These are phyloP conservation scores for Nematolebias whitei DNA, from an alignment of 2,113 vertebrate species.

Conservation along the genomic window DNA sequence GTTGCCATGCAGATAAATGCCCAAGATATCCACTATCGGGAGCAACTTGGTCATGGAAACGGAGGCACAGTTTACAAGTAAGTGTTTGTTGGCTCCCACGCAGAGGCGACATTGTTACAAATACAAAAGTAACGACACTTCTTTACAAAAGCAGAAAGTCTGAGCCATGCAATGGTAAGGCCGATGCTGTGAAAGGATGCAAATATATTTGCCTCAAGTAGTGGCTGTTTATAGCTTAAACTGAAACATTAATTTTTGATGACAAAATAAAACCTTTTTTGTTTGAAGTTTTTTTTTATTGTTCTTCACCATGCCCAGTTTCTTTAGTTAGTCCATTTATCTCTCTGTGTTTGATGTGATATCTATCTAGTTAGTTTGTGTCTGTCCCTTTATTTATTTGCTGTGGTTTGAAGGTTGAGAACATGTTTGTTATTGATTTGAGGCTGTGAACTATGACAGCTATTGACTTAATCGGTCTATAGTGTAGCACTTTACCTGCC, in stretches of 20 bases:
- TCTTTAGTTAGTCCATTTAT: constrained; percentile 38
- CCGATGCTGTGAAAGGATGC: not conserved
- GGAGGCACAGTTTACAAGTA: constrained; percentile 99
- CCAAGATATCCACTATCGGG: constrained; percentile 96
- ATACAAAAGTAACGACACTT: constrained; percentile 7
- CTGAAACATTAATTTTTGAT: constrained; percentile 16
- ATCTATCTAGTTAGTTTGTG: constrained; percentile 57
- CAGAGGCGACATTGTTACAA: constrained; percentile 3
- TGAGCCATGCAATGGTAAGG: constrained; percentile 1
- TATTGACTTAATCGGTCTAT: constrained; percentile 59
- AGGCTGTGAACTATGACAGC: constrained; percentile 73
- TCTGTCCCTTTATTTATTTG: constrained; percentile 68
- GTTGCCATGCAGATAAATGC: constrained; percentile 91
- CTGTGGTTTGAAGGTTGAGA: constrained; percentile 77
- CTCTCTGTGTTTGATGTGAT: constrained; percentile 42
- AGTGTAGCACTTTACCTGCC: constrained; percentile 56
- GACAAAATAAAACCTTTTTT: constrained; percentile 7
- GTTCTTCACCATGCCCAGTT: constrained; percentile 1
- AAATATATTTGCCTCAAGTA: constrained; percentile 2
- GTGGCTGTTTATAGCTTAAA: not conserved
- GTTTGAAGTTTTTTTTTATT: not conserved
- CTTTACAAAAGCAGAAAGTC: not conserved
- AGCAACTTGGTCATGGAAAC: constrained; percentile 97
- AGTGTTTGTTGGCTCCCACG: constrained; percentile 72
- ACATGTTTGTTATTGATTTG: constrained; percentile 82